phyloP scores from a whole-genome alignment of 2,113 vertebrate species.

The Perca schrenkii region DNA sequence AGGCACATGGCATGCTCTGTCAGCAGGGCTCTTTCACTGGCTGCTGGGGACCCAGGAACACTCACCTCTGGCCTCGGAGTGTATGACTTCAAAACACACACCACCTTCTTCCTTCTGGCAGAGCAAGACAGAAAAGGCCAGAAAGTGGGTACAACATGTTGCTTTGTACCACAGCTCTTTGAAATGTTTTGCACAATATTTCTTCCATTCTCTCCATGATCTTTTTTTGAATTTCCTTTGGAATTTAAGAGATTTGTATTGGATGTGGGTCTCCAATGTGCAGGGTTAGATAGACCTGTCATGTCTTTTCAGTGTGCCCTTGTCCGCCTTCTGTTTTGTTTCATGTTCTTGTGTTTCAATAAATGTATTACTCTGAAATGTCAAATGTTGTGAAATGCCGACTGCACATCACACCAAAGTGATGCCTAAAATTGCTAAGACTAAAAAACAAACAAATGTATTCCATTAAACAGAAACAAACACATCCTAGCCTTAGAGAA shows the following conservation, averaged over 20 bases:
- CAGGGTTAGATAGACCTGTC: not conserved
- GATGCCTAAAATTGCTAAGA: not conserved
- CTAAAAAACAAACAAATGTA: not conserved
- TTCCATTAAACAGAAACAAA: not conserved
- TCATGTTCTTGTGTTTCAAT: not conserved
- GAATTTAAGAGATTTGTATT: not conserved
- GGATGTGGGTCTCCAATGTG: not conserved
- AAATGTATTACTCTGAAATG: not conserved
- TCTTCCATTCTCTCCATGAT: not conserved
- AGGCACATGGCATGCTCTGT: conserved; percentile 75
- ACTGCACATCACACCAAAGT: not conserved
- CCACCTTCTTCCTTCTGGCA: conserved; percentile 86
- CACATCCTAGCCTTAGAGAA: not conserved
- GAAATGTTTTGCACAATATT: not conserved
- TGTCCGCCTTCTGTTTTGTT: not conserved
- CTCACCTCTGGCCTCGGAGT: conserved; percentile 67
- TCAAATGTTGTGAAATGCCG: not conserved
- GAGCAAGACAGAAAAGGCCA: not conserved
- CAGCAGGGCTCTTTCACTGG: conserved; percentile 79
- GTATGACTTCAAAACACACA: conserved; percentile 85
- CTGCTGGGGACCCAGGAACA: conserved; percentile 77
- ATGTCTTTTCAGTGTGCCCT: not conserved
- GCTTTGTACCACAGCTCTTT: not conserved
- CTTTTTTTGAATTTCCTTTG: not conserved
- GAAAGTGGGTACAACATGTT: not conserved